A percentile compares a stretch with the other conserved stretches of the same genome.
Conservation (phyloP, 1,140 invertebrate genomes). For the Diuraphis noxia region DNA sequence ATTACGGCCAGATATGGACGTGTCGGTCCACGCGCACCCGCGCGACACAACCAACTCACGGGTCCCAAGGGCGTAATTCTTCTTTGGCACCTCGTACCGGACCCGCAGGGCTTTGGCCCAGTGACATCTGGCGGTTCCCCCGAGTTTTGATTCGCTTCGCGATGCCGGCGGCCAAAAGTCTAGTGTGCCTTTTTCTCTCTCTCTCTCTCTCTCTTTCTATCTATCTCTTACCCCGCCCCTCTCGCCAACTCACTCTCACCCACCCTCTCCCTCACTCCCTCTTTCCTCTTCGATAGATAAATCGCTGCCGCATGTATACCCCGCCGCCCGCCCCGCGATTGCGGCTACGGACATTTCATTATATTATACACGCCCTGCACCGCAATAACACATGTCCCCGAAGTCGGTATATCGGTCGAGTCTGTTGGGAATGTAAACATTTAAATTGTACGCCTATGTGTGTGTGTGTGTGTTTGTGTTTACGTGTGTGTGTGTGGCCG, state of each 20-base stretch:
- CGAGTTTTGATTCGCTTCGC: slow-evolving; percentile 47
- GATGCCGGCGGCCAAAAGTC: slow-evolving; percentile 24
- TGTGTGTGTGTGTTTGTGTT: not conserved
- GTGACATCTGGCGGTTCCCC: slow-evolving; percentile 53
- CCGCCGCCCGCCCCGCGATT: not conserved
- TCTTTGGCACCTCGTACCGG: slow-evolving; percentile 45
- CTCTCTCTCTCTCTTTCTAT: not conserved
- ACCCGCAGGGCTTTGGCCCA: slow-evolving; percentile 50
- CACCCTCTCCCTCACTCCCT: no score
- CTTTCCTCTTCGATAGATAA: not conserved
- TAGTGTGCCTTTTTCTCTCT: slow-evolving; percentile 18
- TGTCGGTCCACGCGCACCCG: not conserved
- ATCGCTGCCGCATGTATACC: not conserved
- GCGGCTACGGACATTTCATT: slow-evolving; percentile 50
- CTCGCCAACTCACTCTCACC: no score
- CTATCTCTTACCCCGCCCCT: no score
- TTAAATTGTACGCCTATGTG: slow-evolving; percentile 36
- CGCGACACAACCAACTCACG: not conserved
- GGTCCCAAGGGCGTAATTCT: slow-evolving; percentile 52
- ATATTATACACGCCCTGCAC: slow-evolving; percentile 13
- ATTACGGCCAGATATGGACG: not conserved
- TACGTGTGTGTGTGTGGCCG: not conserved
- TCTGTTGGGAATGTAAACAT: slow-evolving; percentile 42
- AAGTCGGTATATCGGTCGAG: not conserved
- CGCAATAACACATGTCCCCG: slow-evolving; percentile 51